Conservation (phyloP, 1,140 invertebrate species). For the Bombus fervidus region DNA sequence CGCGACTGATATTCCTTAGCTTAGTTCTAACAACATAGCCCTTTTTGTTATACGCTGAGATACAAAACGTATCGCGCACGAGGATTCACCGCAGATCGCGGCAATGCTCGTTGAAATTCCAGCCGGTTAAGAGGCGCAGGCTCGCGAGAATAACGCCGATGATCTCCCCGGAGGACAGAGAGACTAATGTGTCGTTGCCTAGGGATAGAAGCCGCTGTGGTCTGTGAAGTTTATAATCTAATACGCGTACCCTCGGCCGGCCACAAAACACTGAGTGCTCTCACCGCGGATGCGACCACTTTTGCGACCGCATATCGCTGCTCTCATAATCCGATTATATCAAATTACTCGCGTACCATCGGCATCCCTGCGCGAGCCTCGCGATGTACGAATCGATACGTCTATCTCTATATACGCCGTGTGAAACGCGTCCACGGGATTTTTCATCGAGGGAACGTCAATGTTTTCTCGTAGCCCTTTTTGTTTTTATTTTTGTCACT, state of each 20-base stretch:
- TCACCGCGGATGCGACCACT: conserved; percentile 76
- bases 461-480: neutral
- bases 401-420: conserved; percentile 4
- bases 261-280: conserved; percentile 79
- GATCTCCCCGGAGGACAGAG: conserved; percentile 68
- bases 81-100: neutral
- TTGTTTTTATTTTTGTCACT: neutral
- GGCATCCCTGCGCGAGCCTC: conserved; percentile 35
- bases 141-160: conserved; percentile 42
- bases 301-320: conserved; percentile 75
- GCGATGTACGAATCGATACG: conserved; percentile 61
- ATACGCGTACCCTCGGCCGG: conserved; percentile 72
- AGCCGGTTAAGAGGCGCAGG: conserved; percentile 55
- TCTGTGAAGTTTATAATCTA: conserved; percentile 82
- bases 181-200: conserved; percentile 74
- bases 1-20: neutral
- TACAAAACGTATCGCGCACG: neutral
- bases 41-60: neutral
- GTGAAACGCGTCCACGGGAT: conserved; percentile 30
- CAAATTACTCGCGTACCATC: conserved; percentile 76
- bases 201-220: conserved; percentile 70
- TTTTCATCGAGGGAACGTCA: conserved; percentile 46
- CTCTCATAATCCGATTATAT: conserved; percentile 80
- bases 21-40: neutral
- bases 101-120: conserved; percentile 62